phyloP scores from a whole-genome alignment of 2,113 vertebrate species.

The Salvator merianae region DNA sequence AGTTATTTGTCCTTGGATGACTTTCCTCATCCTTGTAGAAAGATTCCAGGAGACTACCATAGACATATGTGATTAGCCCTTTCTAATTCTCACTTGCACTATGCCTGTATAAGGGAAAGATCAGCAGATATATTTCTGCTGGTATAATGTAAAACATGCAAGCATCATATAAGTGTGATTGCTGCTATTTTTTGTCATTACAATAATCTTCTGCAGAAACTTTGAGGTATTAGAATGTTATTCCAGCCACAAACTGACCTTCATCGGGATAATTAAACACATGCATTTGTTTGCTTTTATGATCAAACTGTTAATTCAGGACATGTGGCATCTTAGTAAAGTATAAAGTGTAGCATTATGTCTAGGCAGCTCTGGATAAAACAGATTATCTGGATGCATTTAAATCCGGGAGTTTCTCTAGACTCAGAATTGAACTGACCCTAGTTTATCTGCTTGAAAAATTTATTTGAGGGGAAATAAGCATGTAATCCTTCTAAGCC shows the following conservation, averaged over 20 bases:
- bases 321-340: not conserved
- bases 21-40: slow-evolving; percentile 34
- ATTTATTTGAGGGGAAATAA: not conserved
- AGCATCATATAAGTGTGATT: not conserved
- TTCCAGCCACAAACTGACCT: too few relatives aligned
- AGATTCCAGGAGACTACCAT: not conserved
- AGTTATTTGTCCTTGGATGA: slow-evolving; percentile 52
- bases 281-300: not conserved
- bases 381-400: not conserved
- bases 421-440: not conserved
- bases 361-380: not conserved
- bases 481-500: not conserved
- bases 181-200: not conserved
- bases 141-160: not conserved
- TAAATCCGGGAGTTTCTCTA: not conserved
- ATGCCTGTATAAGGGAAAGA: not conserved
- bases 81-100: slow-evolving; percentile 27
- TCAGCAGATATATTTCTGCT: too few relatives aligned
- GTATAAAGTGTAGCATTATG: not conserved
- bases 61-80: slow-evolving; percentile 13
- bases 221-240: not conserved
- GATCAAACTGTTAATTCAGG: not conserved
- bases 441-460: not conserved
- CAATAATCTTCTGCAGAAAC: not conserved
- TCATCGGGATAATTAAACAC: not conserved